Percentiles rank a stretch among this genome's conserved stretches.
Conservation (phyloP, 2,888 invertebrate genomes). For the Hesperia comma region DNA sequence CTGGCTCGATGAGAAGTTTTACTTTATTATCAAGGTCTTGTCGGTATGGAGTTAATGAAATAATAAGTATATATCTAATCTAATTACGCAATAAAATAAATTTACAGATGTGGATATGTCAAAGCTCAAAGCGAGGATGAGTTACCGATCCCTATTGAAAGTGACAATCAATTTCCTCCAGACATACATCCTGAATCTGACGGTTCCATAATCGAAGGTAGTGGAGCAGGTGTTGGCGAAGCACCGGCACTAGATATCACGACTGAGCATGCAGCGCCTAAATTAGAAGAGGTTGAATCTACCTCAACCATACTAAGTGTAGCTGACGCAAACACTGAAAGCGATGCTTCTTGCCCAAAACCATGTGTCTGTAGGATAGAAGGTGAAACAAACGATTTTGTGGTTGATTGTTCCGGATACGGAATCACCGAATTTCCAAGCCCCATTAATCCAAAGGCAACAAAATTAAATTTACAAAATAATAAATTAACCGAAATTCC, state of each 20-base stretch:
- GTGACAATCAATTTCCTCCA: conserved; percentile 73
- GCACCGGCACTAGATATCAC: conserved; percentile 51
- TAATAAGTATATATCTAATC: neutral
- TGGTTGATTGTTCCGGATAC: conserved; percentile 78
- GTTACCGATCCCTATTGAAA: conserved; percentile 67
- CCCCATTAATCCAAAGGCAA: conserved; percentile 64
- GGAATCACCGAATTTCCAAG: conserved; percentile 77
- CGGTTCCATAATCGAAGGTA: conserved; percentile 59
- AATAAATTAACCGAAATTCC: conserved; percentile 73
- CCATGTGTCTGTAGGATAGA: conserved; percentile 69
- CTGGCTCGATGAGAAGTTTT: neutral
- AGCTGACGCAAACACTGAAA: conserved; percentile 44
- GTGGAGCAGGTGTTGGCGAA: conserved; percentile 59
- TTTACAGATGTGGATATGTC: conserved; percentile 52
- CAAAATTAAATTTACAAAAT: conserved; percentile 68
- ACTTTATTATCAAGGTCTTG: too few species aligned
- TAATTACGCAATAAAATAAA: conserved; percentile 19
- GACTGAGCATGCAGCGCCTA: conserved; percentile 49
- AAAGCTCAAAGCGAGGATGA: conserved; percentile 65
- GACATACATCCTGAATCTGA: conserved; percentile 59
- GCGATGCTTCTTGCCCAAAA: conserved; percentile 56
- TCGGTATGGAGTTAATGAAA: too few species aligned
- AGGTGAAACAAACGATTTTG: conserved; percentile 58
- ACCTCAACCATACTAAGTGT: conserved; percentile 47
- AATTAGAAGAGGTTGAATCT: conserved; percentile 60